Conservation (phyloP, 2,113 vertebrate genomes). For the Toxotes chatareus region DNA sequence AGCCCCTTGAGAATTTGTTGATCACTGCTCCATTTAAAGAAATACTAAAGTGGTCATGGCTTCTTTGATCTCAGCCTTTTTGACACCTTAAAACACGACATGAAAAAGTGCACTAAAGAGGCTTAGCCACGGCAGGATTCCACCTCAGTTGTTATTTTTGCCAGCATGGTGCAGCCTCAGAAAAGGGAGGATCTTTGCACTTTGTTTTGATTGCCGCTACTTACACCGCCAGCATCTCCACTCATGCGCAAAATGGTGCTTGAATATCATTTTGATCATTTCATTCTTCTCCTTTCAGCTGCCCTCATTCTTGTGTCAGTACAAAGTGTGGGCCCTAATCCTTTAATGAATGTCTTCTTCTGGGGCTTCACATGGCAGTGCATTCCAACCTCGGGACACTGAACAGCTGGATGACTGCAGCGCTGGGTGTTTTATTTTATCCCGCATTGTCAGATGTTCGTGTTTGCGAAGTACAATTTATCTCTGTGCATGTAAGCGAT, state of each 20-base stretch:
- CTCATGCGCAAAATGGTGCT: slow-evolving; percentile 74
- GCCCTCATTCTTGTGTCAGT: slow-evolving; percentile 75
- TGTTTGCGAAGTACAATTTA: slow-evolving; percentile 42
- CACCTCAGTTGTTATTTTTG: slow-evolving; percentile 66
- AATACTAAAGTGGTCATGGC: slow-evolving; percentile 27
- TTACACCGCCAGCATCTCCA: slow-evolving; percentile 74
- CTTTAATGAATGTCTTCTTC: slow-evolving; percentile 74
- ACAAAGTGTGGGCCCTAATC: slow-evolving; percentile 78
- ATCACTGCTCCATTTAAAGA: slow-evolving; percentile 55
- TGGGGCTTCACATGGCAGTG: slow-evolving; percentile 65
- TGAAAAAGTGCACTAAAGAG: slow-evolving; percentile 51
- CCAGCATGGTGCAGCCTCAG: slow-evolving; percentile 57
- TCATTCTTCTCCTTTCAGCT: slow-evolving; percentile 72
- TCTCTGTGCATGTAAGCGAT: slow-evolving; percentile 29
- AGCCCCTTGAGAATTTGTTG: slow-evolving; percentile 39
- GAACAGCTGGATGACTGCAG: slow-evolving; percentile 67
- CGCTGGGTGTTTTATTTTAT: slow-evolving; percentile 56
- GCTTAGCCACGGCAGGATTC: slow-evolving; percentile 60
- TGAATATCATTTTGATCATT: slow-evolving; percentile 75
- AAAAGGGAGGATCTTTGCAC: slow-evolving; percentile 71
- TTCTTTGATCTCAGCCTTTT: slow-evolving; percentile 67
- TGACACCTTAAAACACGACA: slow-evolving; percentile 66
- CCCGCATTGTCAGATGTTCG: slow-evolving; percentile 62
- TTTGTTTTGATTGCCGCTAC: slow-evolving; percentile 75
- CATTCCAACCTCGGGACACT: slow-evolving; percentile 66